Base-by-base conservation (phyloP, 1,140 invertebrate species). In the Drosophila miranda region DNA sequence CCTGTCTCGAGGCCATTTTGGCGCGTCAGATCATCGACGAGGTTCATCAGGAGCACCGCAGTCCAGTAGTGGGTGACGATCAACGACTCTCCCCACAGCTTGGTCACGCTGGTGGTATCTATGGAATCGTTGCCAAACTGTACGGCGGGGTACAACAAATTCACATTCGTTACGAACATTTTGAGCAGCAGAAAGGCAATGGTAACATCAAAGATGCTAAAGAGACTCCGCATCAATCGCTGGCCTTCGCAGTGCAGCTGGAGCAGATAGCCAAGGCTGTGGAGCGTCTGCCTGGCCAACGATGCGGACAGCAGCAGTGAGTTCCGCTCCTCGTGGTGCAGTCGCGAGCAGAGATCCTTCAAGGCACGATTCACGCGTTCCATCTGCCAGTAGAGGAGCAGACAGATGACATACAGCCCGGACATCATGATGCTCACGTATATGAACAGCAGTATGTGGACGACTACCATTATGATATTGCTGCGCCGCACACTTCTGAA, bases 161-260 rank as follows among this genome's bases (percentile, higher is more conserved):
- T 75, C 2, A 75, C 42, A 14, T 63, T 75, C 13, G 69, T 64
- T 5, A 74, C 60, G 49, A 75, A 75, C 72, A 75, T 49, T 38
- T 75, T 73, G 3, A 75, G 50, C 26, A 75, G 6, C 4, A 75
- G 4, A 6, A 52, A n/a, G 3, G 72, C 72, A 21, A 66, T 73
- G 1, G 49, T 26, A 2, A 66, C 4, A 41, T 75, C 70, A 13
- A 45, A 50, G 0, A 49, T 56, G 8, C 13, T 1, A 11, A 75
- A 41, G 5, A 55, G 30, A n/a, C 26, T 4, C 0, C 21, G 50
- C 2, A 30, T 7, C 6, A 74, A 19, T 13, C 43, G 44, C 2
- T 49, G 49, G 46, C 48, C 66, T n/a, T 59, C 43, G 6, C 19
- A 42, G 42, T 66, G 56, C 5, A 74, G 49, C 8, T 49, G 26